phyloP scores from a whole-genome alignment of 2,797 vertebrate genomes.

The Masticophis lateralis region DNA sequence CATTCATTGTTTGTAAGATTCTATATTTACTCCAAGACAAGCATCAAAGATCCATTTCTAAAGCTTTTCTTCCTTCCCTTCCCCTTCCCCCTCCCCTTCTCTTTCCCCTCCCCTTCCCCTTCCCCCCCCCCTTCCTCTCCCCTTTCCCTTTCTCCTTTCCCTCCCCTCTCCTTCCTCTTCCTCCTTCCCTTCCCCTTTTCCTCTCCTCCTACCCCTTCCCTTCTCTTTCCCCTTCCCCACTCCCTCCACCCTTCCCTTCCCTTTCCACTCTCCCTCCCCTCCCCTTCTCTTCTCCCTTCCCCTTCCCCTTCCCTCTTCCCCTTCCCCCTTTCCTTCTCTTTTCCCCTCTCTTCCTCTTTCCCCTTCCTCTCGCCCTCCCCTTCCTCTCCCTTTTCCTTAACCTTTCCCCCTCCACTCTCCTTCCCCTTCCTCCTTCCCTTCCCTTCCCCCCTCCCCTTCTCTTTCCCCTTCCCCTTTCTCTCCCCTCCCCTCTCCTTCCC shows the following conservation, averaged over 20 bases:
- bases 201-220: accelerated
- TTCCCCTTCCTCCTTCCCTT: accelerated
- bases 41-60: not conserved
- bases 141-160: accelerated
- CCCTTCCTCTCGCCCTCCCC: no score
- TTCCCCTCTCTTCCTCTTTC: no score
- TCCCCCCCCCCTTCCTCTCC: accelerated
- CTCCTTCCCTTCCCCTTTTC: accelerated
- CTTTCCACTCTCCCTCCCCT: accelerated
- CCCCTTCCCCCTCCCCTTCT: accelerated
- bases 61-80: not conserved
- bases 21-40: not conserved
- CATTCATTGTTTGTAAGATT: not conserved
- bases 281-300: accelerated
- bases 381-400: not conserved
- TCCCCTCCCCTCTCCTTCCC: no score
- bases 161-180: accelerated
- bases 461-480: accelerated
- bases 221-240: accelerated
- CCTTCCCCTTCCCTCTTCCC: no score
- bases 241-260: no score
- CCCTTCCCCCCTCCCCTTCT: accelerated
- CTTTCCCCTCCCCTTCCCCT: accelerated
- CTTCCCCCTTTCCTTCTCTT: no score
- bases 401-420: accelerated